Base-by-base conservation (phyloP, 2,888 invertebrate species). In the Tipula helvola region DNA sequence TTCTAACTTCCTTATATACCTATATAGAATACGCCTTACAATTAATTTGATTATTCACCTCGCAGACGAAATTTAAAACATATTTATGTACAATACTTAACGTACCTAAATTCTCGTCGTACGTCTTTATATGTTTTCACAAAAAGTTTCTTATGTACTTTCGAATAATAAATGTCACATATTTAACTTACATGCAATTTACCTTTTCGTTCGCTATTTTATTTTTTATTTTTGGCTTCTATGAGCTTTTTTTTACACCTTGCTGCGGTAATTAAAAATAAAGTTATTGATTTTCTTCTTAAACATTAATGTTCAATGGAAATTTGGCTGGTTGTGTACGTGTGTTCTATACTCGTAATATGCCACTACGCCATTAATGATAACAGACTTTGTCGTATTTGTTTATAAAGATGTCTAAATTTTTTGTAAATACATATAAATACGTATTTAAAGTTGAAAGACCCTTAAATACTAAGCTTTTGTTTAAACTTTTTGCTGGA, bases 1-100 rank as follows among this genome's bases (percentile, higher is more conserved):
- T 71, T 71, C 28, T 28, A 71, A 71, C 28, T 71, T 71, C 52
- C 52, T 13, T 52, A 52, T 52, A 44, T n/a, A n/a, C n/a, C n/a
- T n/a, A n/a, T n/a, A n/a, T n/a, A n/a, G n/a, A n/a, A n/a, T n/a
- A n/a, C n/a, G n/a, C n/a, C 52, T 3, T 52, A 44, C 3, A 71
- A 71, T 71, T 71, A 71, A 71, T 71, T 71, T 71, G 71, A 71
- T 71, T 71, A 71, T 71, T 71, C 71, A 71, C 71, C 71, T 71
- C 71, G 71, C 71, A 71, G 71, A 71, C 71, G 71, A 71, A 71
- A 71, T 28, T 71, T 71, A 18, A 71, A 71, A 71, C 28, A 28
- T 71, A 28, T n/a, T 10, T 71, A 28, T 71, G 28, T 71, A n/a
- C n/a, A n/a, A n/a, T n/a, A 52, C 28, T 7, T 16, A 8, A 8